Percentiles rank a stretch among this genome's conserved stretches.
These are phyloP conservation scores for Chloroclysta siterata DNA, from an alignment of 2,888 invertebrate genomes.

Conservation along the genomic window DNA sequence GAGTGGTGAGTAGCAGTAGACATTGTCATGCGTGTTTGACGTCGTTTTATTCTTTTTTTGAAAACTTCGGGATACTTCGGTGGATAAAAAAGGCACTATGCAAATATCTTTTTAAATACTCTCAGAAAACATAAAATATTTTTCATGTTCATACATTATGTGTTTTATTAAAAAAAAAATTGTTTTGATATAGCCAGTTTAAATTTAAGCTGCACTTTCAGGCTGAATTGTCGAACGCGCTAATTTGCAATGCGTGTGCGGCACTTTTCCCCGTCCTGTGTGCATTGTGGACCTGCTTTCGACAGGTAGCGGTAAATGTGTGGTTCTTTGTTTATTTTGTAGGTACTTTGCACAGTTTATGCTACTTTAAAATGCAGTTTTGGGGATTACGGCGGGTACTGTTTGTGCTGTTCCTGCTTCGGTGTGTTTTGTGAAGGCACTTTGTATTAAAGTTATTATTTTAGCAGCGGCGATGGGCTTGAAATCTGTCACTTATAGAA, in stretches of 20 bases:
- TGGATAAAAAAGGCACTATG: no score
- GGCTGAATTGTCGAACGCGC: slow-evolving; percentile 67
- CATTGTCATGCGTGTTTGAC: no score
- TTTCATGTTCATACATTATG: no score
- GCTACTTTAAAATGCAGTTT: slow-evolving; percentile 39
- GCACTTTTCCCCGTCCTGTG: slow-evolving; percentile 59
- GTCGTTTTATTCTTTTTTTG: no score
- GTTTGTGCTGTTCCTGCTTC: not conserved
- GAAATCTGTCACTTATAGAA: not conserved
- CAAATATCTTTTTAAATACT: no score
- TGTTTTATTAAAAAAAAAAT: no score
- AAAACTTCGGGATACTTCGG: no score
- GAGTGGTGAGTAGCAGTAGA: no score
- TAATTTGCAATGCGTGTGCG: slow-evolving; percentile 71
- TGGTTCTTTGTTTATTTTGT: slow-evolving; percentile 52
- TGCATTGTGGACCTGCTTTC: slow-evolving; percentile 57
- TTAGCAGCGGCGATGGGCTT: not conserved
- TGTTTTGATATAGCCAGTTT: slow-evolving; percentile 10
- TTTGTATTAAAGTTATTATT: not conserved
- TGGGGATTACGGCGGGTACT: slow-evolving; percentile 30
- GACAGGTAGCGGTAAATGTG: slow-evolving; percentile 59
- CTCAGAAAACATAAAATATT: no score
- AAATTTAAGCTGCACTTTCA: slow-evolving; percentile 43
- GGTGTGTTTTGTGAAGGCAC: not conserved
- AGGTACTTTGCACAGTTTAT: slow-evolving; percentile 35